phyloP scores from a whole-genome alignment of 2,113 vertebrate species.

The Parotia lawesii region DNA sequence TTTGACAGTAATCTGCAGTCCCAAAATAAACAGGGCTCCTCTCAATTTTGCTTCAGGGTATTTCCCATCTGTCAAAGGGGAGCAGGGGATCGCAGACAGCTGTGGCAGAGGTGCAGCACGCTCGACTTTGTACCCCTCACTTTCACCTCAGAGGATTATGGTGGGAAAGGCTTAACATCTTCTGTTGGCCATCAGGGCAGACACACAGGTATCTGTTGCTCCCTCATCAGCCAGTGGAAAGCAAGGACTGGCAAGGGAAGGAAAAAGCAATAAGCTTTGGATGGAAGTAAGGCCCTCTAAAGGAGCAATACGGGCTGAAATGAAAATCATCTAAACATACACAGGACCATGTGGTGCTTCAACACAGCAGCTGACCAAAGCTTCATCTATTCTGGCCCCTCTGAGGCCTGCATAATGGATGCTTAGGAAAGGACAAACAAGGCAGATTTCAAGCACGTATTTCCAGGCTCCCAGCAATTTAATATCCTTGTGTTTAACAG shows the following conservation, averaged over 20 bases:
- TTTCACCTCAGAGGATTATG: background rate
- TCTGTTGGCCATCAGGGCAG: background rate
- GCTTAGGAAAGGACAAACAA: background rate
- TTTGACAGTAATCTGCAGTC: slow-evolving; percentile 7
- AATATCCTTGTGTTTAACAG: background rate
- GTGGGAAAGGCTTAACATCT: background rate
- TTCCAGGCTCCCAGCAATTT: background rate
- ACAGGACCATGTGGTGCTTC: background rate
- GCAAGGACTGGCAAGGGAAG: background rate
- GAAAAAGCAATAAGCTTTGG: background rate
- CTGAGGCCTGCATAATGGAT: background rate
- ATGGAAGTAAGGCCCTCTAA: background rate
- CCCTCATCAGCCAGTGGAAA: background rate
- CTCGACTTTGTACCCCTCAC: background rate
- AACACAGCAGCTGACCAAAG: background rate
- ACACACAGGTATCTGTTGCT: background rate
- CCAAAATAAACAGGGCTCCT: slow-evolving; percentile 7
- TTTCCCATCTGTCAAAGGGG: background rate
- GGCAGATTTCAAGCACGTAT: background rate
- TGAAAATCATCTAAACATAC: background rate
- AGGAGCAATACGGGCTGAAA: background rate
- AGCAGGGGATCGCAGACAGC: background rate
- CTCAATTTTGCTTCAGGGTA: slow-evolving; percentile 23
- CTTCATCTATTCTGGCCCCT: background rate
- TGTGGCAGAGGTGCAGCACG: fast-evolving